Percentiles rank a stretch among this genome's conserved stretches.
Evolutionary conservation across 2,888 invertebrate species (phyloP).

Genomic region (Zhuqinia jingwanae): DNA sequence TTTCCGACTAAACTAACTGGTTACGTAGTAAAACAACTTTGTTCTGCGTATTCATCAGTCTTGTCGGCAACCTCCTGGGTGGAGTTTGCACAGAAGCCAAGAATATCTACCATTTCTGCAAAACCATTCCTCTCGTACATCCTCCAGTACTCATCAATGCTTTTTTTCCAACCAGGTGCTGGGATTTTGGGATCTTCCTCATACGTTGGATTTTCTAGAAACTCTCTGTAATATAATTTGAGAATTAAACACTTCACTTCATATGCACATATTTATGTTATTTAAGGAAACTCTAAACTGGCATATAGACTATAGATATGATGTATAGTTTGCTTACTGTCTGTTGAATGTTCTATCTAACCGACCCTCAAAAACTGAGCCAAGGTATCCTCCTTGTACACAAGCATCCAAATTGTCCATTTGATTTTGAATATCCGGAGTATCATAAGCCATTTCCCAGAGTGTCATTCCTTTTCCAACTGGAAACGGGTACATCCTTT

Average conservation of each 20-base stretch:
- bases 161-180: conserved; percentile 51
- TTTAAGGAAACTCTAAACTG: too few relatives aligned
- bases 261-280: too few relatives aligned
- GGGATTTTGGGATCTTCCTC: background rate
- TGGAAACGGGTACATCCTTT: conserved; percentile 63
- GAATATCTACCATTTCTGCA: conserved; percentile 8
- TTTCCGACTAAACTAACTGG: too few relatives aligned
- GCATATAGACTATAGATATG: too few relatives aligned
- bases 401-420: conserved; percentile 76
- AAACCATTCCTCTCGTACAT: conserved; percentile 62
- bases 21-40: background rate
- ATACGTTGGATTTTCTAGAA: background rate
- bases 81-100: conserved; percentile 37
- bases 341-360: conserved; percentile 70
- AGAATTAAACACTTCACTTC: too few relatives aligned
- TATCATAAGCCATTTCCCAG: conserved; percentile 73
- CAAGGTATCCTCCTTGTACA: conserved; percentile 60
- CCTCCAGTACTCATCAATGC: conserved; percentile 67
- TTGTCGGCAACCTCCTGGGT: background rate
- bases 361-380: conserved; percentile 54
- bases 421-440: conserved; percentile 66
- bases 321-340: too few relatives aligned
- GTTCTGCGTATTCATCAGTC: background rate
- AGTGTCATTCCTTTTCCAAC: conserved; percentile 61
- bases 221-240: conserved; percentile 18